Conservation (phyloP, 2,888 invertebrate genomes). For the Hydroisotoma schaefferi region DNA sequence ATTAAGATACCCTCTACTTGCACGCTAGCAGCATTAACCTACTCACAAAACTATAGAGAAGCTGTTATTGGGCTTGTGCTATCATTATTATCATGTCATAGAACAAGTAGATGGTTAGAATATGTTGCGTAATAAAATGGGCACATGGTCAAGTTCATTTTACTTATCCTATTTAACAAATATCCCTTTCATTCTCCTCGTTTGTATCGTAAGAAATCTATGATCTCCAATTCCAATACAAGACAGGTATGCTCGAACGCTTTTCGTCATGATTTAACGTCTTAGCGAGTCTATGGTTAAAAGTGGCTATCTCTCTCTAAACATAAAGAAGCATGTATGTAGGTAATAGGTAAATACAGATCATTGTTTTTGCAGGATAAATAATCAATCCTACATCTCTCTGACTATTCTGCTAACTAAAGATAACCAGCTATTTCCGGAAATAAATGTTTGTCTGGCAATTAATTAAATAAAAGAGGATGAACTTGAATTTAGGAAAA, state of each 20-base stretch:
- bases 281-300: no score
- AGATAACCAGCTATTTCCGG: no score
- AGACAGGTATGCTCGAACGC: no score
- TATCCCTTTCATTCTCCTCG: neutral
- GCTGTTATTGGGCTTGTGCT: neutral
- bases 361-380: no score
- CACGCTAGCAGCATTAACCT: neutral
- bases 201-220: neutral
- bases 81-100: neutral
- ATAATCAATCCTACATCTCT: no score
- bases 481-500: no score
- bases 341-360: neutral
- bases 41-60: neutral
- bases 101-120: neutral
- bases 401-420: no score
- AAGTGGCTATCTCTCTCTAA: neutral
- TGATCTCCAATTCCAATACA: no score
- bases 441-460: no score
- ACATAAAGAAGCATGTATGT: neutral
- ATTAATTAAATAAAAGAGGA: no score
- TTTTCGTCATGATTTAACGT: no score
- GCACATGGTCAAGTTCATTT: constrained; percentile 19
- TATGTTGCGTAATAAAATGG: constrained; percentile 5
- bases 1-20: neutral
- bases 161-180: neutral